Base-by-base conservation (phyloP, 2,888 invertebrate genomes). In the Trissolcus japonicus region DNA sequence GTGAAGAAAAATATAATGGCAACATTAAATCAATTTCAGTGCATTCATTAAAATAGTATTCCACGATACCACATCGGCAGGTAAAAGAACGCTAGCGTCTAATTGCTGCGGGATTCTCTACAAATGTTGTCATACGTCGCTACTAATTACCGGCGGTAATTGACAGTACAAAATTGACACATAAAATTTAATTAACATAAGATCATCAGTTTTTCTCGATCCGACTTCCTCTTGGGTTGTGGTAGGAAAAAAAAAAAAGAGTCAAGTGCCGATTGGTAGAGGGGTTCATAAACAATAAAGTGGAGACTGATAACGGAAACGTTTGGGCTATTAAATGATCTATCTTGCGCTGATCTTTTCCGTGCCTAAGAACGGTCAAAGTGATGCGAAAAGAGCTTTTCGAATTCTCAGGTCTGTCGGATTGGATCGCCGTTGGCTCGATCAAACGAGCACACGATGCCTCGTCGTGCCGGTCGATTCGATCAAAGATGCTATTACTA, bases 391-490 rank as follows among this genome's bases (percentile, higher is more conserved):
- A 14, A n/a, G 55, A n/a, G 41, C 40, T 62, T 74, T 71, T 75
- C 57, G 29, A 55, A 61, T 46, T 57, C 56, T 43, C 50, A 29
- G 55, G 71, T 40, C 61, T 17, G 51, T 78, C 57, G 63, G 71
- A 69, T 63, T 19, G 63, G 43, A 72, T 72, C 63, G 68, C 66
- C 62, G 57, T 68, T 57, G 48, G 29, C 62, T 63, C 68, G 69
- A 78, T 78, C 75, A 75, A 76, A 68, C 55, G 59, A 63, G 75
- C 60, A 68, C 75, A 76, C 68, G 79, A 65, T 69, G 54, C 29
- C 66, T 40, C 51, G 73, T 79, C 69, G 75, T 66, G 63, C 54
- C 41, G 53, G 65, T 72, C 67, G 75, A 76, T 79, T 72, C 66
- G 72, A 79, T 76, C 61, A 54, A 19, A 73, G 76, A 76, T 76